Base-by-base conservation (phyloP, 2,113 vertebrate genomes). In the Fulmarus glacialis region DNA sequence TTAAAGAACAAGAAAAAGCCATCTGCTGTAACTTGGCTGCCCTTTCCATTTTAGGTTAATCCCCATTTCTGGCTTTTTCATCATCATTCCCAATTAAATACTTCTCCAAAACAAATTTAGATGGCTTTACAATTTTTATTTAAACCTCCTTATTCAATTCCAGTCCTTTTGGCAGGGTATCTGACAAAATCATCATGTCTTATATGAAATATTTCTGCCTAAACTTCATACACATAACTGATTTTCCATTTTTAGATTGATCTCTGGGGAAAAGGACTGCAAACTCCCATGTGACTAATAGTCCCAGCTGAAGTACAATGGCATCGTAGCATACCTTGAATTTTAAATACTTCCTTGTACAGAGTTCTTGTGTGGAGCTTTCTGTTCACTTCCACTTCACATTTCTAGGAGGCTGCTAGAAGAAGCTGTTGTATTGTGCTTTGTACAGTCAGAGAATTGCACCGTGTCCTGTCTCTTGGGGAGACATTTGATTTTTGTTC, bases 11-110 rank as follows among this genome's bases (percentile, higher is more conserved):
- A 94, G 81, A 89, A 97, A 96, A 93, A 96, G 73, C 62, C 93
- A 97, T 97, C 95, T 97, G 95, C 87, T 96, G 82, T 94, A 93
- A 94, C 87, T 97, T 97, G 95, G 95, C 95, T 97, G 95, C 93
- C 84, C 91, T 96, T 97, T 95, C 67, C 16, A 10, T 80, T 90
- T 94, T 91, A 94, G 91, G 82, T 93, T 96, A 91, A 96, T 94
- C 55, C 84, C 96, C 68, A 72, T 91, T 93, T 96, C 74, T 93
- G 67, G 5, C 26, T 97, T 96, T 96, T 94, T 93, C 62, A 90
- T 95, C 79, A 84, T 78, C 55, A 63, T 87, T 91, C 38, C 63
- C 29, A 86, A 93, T 91, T 94, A 97, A 96, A 71, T 80, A 8
- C 53, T 82, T 79, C 64, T 89, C 36, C 78, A 21, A 96, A 85